Conservation (phyloP, 2,113 vertebrate species). For the Zeus faber region DNA sequence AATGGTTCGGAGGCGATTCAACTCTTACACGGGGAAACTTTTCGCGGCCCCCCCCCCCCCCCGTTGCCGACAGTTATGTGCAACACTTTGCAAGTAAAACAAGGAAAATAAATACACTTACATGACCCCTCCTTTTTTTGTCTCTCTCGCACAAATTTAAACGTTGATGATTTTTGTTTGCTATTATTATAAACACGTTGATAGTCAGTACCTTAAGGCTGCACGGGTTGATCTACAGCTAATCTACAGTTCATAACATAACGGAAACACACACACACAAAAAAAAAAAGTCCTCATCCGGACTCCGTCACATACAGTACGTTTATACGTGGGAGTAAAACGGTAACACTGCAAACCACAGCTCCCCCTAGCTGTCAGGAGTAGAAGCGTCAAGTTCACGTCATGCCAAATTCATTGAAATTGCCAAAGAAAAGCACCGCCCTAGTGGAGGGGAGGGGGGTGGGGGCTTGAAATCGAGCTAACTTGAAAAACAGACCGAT, state of each 20-base stretch:
- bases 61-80: slow-evolving; percentile 40
- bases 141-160: slow-evolving; percentile 34
- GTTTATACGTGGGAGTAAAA: slow-evolving; percentile 51
- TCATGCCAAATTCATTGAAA: slow-evolving; percentile 28
- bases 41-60: slow-evolving; percentile 1
- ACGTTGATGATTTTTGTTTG: slow-evolving; percentile 32
- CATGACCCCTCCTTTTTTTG: slow-evolving; percentile 12
- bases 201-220: slow-evolving; percentile 48
- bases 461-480: too few species aligned
- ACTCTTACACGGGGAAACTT: slow-evolving; percentile 6
- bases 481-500: slow-evolving; percentile 62
- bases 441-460: too few species aligned
- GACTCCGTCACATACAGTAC: slow-evolving; percentile 61
- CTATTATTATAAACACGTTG: slow-evolving; percentile 37
- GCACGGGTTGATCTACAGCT: slow-evolving; percentile 28
- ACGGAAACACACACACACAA: slow-evolving; percentile 39
- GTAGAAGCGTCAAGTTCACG: slow-evolving; percentile 37
- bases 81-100: slow-evolving; percentile 60
- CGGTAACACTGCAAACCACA: slow-evolving; percentile 51
- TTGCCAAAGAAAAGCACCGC: slow-evolving; percentile 14
- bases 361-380: slow-evolving; percentile 33
- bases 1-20: slow-evolving; percentile 58
- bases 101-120: slow-evolving; percentile 55
- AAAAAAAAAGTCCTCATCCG: slow-evolving; percentile 40
- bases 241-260: slow-evolving; percentile 33